Base-by-base conservation (phyloP, 2,113 vertebrate species). In the Eleginops maclovinus region DNA sequence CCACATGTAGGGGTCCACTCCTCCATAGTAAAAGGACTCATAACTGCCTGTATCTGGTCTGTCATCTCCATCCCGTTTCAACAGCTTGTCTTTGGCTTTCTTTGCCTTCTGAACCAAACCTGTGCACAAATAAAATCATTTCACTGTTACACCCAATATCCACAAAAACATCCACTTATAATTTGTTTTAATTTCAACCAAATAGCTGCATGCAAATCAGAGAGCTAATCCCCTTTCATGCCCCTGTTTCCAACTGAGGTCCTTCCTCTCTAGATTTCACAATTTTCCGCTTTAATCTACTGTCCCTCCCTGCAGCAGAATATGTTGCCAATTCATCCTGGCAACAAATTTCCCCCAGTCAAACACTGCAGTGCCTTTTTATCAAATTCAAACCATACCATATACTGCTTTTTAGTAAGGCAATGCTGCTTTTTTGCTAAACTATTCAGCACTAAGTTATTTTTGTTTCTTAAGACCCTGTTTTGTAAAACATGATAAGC, bases 1-100 rank as follows among this genome's bases (percentile, higher is more conserved):
- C 98, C 98, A 99, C 97, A 99, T 98, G 76, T 95, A 98, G 0
- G 97, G 97, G 86, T 99, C 97, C 12, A 99, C 95, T 64, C 98
- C 98, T 16, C 97, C 98, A 67, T 97, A 97, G 89, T 96, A 97
- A 90, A 97, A 98, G 1, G 96, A 97, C 64, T 99, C 98, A 0
- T 98, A 98, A 72, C 91, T 93, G 40, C 95, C 96, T 0, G 95
- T 93, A 5, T 97, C 97, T 0, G 76, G 79, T 79, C 96, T 93
- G 63, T 97, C 97, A 15, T 97, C 96, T 64, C 96, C 97, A 64
- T 98, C 98, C 50, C 91, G 92, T 87, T 97, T 99, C 89, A 99
- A 85, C 21, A 99, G 82, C 88, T 97, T 99, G 89, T 98, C 96
- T 93, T 96, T 99, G 68, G 98, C 98, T 94, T 96, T 99, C 91